A percentile compares a stretch with the other conserved stretches of the same genome.
phyloP scores from a whole-genome alignment of 2,797 vertebrate species.

The Meda fulgida region DNA sequence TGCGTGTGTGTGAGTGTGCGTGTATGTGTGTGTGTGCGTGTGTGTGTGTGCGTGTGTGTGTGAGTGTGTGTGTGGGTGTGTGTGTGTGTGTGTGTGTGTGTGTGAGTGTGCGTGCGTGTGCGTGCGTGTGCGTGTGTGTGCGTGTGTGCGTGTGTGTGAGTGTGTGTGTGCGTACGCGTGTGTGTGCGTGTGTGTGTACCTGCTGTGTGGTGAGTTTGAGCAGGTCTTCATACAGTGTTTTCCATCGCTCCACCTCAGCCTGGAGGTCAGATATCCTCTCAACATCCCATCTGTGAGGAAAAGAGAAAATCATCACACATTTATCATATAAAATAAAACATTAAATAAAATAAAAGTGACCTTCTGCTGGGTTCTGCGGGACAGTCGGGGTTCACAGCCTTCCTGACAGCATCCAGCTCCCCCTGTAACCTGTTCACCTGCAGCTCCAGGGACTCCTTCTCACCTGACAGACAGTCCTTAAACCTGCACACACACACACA shows the following conservation, averaged over 20 bases:
- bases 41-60: neutral
- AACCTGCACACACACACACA: constrained; percentile 64
- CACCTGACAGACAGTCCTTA: constrained; percentile 75
- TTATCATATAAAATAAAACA: neutral
- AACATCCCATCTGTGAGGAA: constrained; percentile 58
- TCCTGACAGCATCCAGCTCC: constrained; percentile 61
- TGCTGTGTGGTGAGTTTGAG: constrained; percentile 64
- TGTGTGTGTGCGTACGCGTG: constrained; percentile 2
- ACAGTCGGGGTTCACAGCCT: constrained; percentile 20
- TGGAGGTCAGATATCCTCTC: constrained; percentile 62
- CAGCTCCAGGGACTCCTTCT: constrained; percentile 71
- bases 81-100: neutral
- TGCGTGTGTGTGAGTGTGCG: neutral
- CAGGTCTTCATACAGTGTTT: constrained; percentile 64
- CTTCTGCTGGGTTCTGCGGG: constrained; percentile 20
- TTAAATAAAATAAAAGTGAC: constrained; percentile 4
- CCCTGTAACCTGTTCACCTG: constrained; percentile 72
- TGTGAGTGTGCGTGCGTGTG: neutral
- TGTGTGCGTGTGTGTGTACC: constrained; percentile 37
- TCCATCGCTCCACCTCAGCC: constrained; percentile 66
- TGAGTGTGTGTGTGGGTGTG: too few species aligned
- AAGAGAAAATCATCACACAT: neutral
- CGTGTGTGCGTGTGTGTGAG: neutral
- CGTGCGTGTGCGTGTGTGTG: neutral
- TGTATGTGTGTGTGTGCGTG: neutral